Evolutionary conservation across 2,888 invertebrate genomes (phyloP), one percentile per base, ranked within the genome.

Genomic region (Netelia melanura): DNA sequence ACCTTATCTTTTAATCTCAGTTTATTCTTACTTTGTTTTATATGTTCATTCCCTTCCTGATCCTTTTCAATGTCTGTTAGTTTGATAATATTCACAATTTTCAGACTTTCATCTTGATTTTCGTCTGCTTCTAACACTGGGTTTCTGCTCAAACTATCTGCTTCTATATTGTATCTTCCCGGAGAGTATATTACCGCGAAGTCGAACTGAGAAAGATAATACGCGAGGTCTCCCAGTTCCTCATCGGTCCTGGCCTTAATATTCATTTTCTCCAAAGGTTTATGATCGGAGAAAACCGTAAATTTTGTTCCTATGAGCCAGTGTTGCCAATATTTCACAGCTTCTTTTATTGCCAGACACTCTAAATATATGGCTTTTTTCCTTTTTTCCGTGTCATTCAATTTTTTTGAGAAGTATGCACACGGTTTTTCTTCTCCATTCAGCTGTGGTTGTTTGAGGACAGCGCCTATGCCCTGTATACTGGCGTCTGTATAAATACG

Each of bases 11-110:
- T 17, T 17, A 17, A 17, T 17, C 17, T 17, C 17, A 17, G 17
- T 0, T 17, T 17, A 17, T 17, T 17, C 17, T 17, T 17, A 17
- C 17, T 17, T 17, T 17, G 17, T 17, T 30, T 90, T 6, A 89
- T 90, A 65, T n/a, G n/a, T n/a, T 91, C 90, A 10, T 87, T 83
- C 58, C 83, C 56, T 72, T 62, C n/a, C 83, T 89, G 67, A 11
- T 67, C 48, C 21, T 9, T 44, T 11, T 2, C 8, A 10, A 77
- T 67, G 14, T 77, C 77, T 61, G 58, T 44, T 48, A 67, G 10
- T 21, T 23, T 68, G 64, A 76, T 71, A 30, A 74, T 56, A 71
- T 84, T 84, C 30, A 67, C 10, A 30, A 65, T 77, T 54, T 65
- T 67, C 30, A 77, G 23, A 6, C 9, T n/a, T 43, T 77, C 77